phyloP scores from a whole-genome alignment of 1,140 invertebrate genomes.

The Nephotettix cincticeps region DNA sequence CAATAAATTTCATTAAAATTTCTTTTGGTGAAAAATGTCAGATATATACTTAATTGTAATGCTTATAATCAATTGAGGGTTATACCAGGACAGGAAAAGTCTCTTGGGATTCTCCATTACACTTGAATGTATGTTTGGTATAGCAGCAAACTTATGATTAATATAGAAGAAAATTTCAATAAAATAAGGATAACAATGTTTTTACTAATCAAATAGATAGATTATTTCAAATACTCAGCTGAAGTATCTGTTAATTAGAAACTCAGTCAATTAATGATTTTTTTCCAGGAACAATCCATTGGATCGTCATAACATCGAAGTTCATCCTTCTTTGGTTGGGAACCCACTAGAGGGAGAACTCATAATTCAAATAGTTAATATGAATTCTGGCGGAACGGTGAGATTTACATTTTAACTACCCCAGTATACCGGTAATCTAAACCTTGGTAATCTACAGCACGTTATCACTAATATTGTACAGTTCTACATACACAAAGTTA shows the following conservation, averaged over 20 bases:
- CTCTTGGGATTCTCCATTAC: no score
- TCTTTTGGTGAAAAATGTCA: no score
- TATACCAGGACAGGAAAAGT: no score
- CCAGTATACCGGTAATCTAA: no score
- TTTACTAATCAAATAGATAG: not conserved
- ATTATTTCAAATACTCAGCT: not conserved
- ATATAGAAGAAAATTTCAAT: not conserved
- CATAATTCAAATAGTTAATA: conserved; percentile 66
- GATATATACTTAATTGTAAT: no score
- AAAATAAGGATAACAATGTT: not conserved
- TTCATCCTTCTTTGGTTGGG: conserved; percentile 51
- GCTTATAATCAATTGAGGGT: no score
- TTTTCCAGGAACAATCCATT: not conserved
- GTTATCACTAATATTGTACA: no score
- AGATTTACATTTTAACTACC: no score
- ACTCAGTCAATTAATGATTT: not conserved
- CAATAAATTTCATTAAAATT: no score
- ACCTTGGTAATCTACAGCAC: no score
- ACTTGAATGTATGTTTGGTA: no score
- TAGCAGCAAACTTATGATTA: not conserved
- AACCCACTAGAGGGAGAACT: conserved; percentile 68
- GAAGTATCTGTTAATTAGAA: not conserved
- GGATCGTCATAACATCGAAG: not conserved
- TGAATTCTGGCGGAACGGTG: conserved; percentile 60
- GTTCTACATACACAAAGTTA: no score